Percentiles rank a stretch among this genome's conserved stretches.
These are phyloP conservation scores for Polypterus bichir DNA, from an alignment of 2,113 vertebrate genomes.

Conservation along the genomic window DNA sequence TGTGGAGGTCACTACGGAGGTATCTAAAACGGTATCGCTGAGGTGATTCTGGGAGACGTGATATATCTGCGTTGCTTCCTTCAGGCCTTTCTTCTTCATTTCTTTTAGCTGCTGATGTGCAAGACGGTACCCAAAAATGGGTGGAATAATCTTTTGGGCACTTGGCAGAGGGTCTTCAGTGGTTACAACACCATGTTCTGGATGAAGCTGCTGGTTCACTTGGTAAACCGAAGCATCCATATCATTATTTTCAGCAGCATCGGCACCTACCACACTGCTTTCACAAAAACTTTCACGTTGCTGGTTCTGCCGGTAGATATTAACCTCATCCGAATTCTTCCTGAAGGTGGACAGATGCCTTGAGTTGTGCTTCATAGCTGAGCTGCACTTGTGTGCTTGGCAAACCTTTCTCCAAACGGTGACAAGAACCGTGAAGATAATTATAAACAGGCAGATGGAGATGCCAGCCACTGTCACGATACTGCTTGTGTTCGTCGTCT, in stretches of 20 bases:
- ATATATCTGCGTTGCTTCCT: conserved; percentile 80
- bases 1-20: conserved; percentile 36
- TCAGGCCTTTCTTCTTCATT: conserved; percentile 90
- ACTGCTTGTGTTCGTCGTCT: conserved; percentile 50
- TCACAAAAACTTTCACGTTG: conserved; percentile 69
- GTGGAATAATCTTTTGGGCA: conserved; percentile 77
- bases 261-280: conserved; percentile 35
- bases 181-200: conserved; percentile 37
- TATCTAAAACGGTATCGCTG: conserved; percentile 63
- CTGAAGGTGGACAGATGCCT: conserved; percentile 61
- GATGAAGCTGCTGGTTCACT: conserved; percentile 35
- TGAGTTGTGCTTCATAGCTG: conserved; percentile 43
- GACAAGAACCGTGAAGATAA: conserved; percentile 70
- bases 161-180: conserved; percentile 60
- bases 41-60: conserved; percentile 86
- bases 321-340: conserved; percentile 79
- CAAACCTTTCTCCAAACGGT: conserved; percentile 80
- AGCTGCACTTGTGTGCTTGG: conserved; percentile 60
- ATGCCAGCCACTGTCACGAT: conserved; percentile 76
- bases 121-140: conserved; percentile 84
- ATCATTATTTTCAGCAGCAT: conserved; percentile 15
- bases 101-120: conserved; percentile 94
- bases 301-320: conserved; percentile 67
- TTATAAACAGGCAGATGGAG: conserved; percentile 76
- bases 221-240: conserved; percentile 47